Base-by-base conservation (phyloP, 2,888 invertebrate species). In the Diloba caeruleocephala region DNA sequence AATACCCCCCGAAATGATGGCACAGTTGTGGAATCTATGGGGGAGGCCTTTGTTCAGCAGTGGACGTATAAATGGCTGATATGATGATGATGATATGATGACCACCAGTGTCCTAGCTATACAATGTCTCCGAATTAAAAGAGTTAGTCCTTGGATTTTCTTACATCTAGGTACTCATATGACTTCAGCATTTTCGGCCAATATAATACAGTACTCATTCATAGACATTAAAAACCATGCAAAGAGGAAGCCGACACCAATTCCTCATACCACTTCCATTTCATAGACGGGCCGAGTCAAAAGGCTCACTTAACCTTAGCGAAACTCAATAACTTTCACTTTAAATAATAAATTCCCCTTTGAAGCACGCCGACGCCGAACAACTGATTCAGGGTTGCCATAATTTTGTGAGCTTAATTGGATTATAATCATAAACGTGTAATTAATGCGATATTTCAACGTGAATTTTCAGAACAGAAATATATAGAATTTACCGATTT, bases 251-350 rank as follows among this genome's bases (percentile, higher is more conserved):
- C 71, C 75, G 81, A 84, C 85, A 81, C 82, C 84, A 74, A 68
- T 78, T 76, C 78, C 80, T 78, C 82, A 77, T 78, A 71, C 82
- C 82, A 75, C 77, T 65, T 51, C 53, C 34, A 60, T 60, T 61
- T 38, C 51, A 60, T 48, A 59, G 71, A 78, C 78, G 77, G 82
- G 78, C 73, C 83, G 75, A 88, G 85, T 88, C 89, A 89, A 90
- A 89, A 90, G 89, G 87, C 83, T 88, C 89, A 90, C 90, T 91
- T 90, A 90, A 89, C 90, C 90, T 90, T 87, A 88, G 88, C 85
- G 89, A 88, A 90, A 91, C 88, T 91, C 89, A 89, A 90, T 91
- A 90, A 91, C 88, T 88, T 91, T 89, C 90, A 88, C 87, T 89
- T 88, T 89, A 90, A 91, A 90, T 90, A 90, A 90, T 90, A 91